Evolutionary conservation across 2,113 vertebrate species (phyloP), one percentile per base, ranked within the genome.

Genomic region (Barbus barbus): DNA sequence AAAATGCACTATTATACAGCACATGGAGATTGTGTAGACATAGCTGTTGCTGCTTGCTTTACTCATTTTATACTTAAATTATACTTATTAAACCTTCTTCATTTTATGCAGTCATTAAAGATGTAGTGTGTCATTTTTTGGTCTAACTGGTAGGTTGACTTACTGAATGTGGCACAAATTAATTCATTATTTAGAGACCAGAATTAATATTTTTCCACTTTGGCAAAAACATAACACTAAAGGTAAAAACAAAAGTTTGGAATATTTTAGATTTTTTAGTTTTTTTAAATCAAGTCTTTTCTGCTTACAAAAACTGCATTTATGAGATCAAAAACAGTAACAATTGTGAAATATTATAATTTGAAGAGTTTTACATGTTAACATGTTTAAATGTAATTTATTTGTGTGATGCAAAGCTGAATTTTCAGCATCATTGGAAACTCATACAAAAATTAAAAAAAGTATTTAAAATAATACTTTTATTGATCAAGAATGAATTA

Each of bases 1-100:
- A 38, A 20, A 69, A 69, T 36, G 18, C 33, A 69, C 3, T 9
- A 69, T 69, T 36, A 36, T 11, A 22, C 8, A 69, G 9, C 56
- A 88, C 73, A 2, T 18, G 1, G 5, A 53, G 51, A 7, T 53
- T 56, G 51, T 56, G 51, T 2, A 75, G 41, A 16, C 79, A 90
- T 38, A 87, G 82, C 76, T 11, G 12, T 79, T 73, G 69, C 67
- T 22, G n/a, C 88, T 24, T n/a, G 88, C 72, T 74, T 38, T 63
- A 69, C 56, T 46, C 86, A 81, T 58, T 41, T 14, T 38, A 26
- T 48, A 77, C 81, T 82, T 74, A 74, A 74, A 74, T 48, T 69
- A 69, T 69, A 20, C 63, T 33, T 33, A 36, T 65, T 65, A 31
- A 67, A 58, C 22, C 9, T 18, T 2, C 53, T 56, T 9, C 53